These are phyloP conservation scores for Scortum barcoo DNA, from an alignment of 2,113 vertebrate genomes.

Conservation along the genomic window DNA sequence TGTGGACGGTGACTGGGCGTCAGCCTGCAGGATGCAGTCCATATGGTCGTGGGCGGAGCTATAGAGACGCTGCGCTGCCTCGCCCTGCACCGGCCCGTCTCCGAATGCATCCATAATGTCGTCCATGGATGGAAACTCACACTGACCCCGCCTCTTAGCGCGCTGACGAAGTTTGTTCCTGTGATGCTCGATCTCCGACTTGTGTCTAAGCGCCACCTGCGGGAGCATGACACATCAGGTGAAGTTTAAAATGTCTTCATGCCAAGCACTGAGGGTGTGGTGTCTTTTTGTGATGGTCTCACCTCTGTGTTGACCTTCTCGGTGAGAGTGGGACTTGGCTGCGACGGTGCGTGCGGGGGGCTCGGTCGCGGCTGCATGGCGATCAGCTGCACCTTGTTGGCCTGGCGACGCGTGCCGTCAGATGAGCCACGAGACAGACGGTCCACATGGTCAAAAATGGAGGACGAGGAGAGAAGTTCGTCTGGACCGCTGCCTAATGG, in stretches of 20 bases:
- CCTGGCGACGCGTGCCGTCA: conserved; percentile 88
- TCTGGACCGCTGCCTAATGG: conserved; percentile 86
- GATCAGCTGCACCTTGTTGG: conserved; percentile 96
- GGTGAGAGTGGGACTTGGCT: conserved; percentile 85
- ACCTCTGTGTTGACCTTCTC: conserved; percentile 95
- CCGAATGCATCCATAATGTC: conserved; percentile 91
- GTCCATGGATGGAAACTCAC: conserved; percentile 96
- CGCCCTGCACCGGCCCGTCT: conserved; percentile 90
- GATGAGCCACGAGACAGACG: conserved; percentile 90
- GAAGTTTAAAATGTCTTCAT: neutral
- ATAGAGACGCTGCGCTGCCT: conserved; percentile 91
- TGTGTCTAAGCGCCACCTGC: conserved; percentile 93
- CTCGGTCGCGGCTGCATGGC: conserved; percentile 95
- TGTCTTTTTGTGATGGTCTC: neutral
- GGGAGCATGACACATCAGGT: neutral
- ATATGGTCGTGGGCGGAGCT: conserved; percentile 96
- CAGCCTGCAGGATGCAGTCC: conserved; percentile 94
- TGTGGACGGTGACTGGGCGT: conserved; percentile 85
- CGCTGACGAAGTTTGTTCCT: conserved; percentile 97
- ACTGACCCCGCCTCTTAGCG: conserved; percentile 95
- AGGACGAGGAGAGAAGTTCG: conserved; percentile 93
- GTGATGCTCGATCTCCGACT: conserved; percentile 97
- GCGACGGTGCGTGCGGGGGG: conserved; percentile 83
- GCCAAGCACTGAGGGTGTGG: neutral
- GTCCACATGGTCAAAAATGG: conserved; percentile 97